phyloP scores from a whole-genome alignment of 2,113 vertebrate genomes.

The Fukomys damarensis region DNA sequence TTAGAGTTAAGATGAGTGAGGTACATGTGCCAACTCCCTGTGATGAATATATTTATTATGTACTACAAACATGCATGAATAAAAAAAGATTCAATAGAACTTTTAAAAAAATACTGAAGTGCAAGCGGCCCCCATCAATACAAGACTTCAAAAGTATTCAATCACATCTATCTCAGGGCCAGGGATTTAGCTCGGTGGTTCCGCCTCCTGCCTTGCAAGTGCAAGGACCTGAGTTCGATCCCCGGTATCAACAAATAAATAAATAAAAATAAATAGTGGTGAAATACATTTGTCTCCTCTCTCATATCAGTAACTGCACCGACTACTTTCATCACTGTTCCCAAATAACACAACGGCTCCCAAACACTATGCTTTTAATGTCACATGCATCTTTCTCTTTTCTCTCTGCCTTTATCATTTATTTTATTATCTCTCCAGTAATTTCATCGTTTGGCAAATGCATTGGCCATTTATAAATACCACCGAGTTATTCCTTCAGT shows the following conservation, averaged over 20 bases:
- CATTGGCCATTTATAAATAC: neutral
- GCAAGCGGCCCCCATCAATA: neutral
- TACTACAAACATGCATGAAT: neutral
- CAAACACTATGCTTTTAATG: neutral
- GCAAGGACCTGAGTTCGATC: too few species aligned
- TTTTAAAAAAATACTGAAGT: neutral
- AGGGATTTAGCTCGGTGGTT: too few species aligned
- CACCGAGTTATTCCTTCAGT: conserved; percentile 31
- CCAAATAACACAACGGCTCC: neutral
- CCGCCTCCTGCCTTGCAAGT: too few species aligned
- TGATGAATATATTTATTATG: neutral
- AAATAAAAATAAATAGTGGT: too few species aligned
- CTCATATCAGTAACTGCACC: neutral
- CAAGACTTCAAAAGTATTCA: neutral
- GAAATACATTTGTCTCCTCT: neutral
- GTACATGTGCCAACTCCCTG: neutral
- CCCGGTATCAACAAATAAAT: too few species aligned
- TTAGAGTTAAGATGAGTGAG: neutral
- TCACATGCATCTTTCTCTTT: conserved; percentile 5
- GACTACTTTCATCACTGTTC: neutral
- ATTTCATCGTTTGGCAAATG: conserved; percentile 10
- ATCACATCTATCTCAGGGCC: too few species aligned
- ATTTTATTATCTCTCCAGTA: conserved; percentile 5
- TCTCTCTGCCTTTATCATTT: conserved; percentile 14
- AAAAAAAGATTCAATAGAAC: neutral